These are phyloP conservation scores for Agapetus fuscipes DNA, from an alignment of 2,888 invertebrate genomes.

Conservation along the genomic window DNA sequence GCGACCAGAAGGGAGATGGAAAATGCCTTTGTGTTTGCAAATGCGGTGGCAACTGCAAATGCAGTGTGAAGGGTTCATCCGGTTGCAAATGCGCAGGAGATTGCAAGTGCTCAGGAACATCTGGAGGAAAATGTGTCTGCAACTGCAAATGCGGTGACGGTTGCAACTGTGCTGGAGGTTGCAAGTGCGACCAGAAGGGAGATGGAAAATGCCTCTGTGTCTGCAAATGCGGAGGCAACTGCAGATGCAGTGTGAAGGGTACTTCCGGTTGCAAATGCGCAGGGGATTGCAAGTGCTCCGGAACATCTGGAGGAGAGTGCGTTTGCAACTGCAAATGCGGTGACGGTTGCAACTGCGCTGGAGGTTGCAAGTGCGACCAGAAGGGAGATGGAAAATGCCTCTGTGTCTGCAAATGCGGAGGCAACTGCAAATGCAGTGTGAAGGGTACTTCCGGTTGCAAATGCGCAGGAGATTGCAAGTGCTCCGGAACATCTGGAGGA, in stretches of 20 bases:
- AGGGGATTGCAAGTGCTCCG: slow-evolving; percentile 12
- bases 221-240: slow-evolving; percentile 15
- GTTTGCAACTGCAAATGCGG: slow-evolving; percentile 6
- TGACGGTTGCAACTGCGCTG: slow-evolving; percentile 9
- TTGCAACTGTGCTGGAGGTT: slow-evolving; percentile 16
- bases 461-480: slow-evolving; percentile 3
- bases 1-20: slow-evolving; percentile 6
- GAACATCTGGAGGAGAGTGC: slow-evolving; percentile 2
- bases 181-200: slow-evolving; percentile 11
- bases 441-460: slow-evolving; percentile 4
- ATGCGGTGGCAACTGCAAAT: slow-evolving; percentile 14
- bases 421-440: slow-evolving; percentile 1
- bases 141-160: slow-evolving; percentile 11
- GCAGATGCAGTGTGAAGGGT: slow-evolving; percentile 7
- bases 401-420: slow-evolving; percentile 14
- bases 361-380: slow-evolving; percentile 2
- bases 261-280: slow-evolving; percentile 3
- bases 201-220: slow-evolving; percentile 11
- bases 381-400: slow-evolving; percentile 5
- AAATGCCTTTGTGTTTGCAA: slow-evolving; percentile 15
- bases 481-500: background rate
- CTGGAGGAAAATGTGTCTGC: slow-evolving; percentile 8
- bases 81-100: slow-evolving; percentile 13
- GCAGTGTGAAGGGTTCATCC: background rate
- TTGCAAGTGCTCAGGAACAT: slow-evolving; percentile 12